Percentiles rank a stretch among this genome's conserved stretches.
phyloP scores from a whole-genome alignment of 2,888 invertebrate genomes.

The Xestia rhomboidea region DNA sequence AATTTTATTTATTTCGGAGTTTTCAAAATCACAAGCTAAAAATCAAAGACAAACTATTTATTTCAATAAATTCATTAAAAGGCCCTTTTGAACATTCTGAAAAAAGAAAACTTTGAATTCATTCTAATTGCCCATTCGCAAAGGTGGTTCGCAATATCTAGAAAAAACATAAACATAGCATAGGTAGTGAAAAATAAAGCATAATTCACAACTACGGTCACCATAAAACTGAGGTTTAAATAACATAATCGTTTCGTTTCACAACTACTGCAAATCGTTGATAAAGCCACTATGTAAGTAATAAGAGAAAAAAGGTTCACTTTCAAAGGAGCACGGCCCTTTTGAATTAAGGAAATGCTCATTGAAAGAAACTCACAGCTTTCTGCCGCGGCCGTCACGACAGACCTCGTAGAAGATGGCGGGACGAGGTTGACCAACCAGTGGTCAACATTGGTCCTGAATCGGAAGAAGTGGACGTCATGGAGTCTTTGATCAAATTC shows the following conservation, averaged over 20 bases:
- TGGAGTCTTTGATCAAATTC: background rate
- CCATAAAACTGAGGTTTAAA: slow-evolving; percentile 41
- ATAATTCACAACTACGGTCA: slow-evolving; percentile 16
- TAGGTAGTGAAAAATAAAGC: slow-evolving; percentile 15
- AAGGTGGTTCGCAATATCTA: background rate
- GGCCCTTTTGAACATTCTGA: background rate
- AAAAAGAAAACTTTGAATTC: background rate
- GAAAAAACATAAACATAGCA: slow-evolving; percentile 33
- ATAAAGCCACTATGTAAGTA: background rate
- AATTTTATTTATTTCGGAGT: no score
- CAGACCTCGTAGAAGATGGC: background rate
- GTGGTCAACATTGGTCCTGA: background rate
- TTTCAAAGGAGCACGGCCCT: background rate
- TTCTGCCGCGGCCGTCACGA: background rate
- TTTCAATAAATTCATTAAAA: background rate
- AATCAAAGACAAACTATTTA: background rate
- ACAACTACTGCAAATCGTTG: slow-evolving; percentile 17
- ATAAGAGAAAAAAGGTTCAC: slow-evolving; percentile 16
- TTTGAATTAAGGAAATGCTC: background rate
- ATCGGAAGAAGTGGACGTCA: background rate
- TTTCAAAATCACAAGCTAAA: background rate
- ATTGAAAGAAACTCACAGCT: background rate
- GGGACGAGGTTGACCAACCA: background rate
- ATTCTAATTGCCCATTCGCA: background rate
- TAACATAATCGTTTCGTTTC: slow-evolving; percentile 47